A percentile compares a stretch with the other conserved stretches of the same genome.
Conservation (phyloP, 2,888 invertebrate species). For the Choristoneura rosaceana region DNA sequence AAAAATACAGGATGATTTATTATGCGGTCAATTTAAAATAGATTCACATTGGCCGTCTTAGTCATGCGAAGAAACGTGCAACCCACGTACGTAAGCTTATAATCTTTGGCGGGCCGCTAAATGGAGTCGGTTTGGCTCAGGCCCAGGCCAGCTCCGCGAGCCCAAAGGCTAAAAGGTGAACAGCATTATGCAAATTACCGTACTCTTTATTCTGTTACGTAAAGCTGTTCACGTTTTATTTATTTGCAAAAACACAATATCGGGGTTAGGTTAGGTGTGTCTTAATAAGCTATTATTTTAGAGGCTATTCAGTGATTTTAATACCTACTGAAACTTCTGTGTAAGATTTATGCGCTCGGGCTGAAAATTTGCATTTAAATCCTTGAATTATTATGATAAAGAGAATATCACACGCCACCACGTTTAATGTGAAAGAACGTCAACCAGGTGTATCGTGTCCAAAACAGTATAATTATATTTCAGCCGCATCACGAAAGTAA, state of each 20-base stretch:
- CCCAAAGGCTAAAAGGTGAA: conserved; percentile 79
- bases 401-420: neutral
- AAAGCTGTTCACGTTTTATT: conserved; percentile 80
- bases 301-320: conserved; percentile 36
- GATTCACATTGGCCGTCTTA: conserved; percentile 22
- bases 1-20: neutral
- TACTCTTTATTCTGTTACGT: conserved; percentile 79
- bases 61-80: conserved; percentile 42
- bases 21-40: conserved; percentile 27
- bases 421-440: neutral
- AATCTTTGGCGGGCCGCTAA: conserved; percentile 72
- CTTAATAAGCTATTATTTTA: conserved; percentile 43
- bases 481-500: conserved; percentile 7
- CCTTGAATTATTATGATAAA: conserved; percentile 27
- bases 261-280: conserved; percentile 35
- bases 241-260: conserved; percentile 70
- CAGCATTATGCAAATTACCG: conserved; percentile 81
- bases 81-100: conserved; percentile 71
- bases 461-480: neutral
- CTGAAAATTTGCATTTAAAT: conserved; percentile 35
- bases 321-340: conserved; percentile 23
- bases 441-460: neutral
- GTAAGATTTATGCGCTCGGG: conserved; percentile 34
- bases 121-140: conserved; percentile 77
- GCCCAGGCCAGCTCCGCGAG: conserved; percentile 68